Evolutionary conservation across 2,113 vertebrate species (phyloP).

Genomic region (Malaclemys terrapin): DNA sequence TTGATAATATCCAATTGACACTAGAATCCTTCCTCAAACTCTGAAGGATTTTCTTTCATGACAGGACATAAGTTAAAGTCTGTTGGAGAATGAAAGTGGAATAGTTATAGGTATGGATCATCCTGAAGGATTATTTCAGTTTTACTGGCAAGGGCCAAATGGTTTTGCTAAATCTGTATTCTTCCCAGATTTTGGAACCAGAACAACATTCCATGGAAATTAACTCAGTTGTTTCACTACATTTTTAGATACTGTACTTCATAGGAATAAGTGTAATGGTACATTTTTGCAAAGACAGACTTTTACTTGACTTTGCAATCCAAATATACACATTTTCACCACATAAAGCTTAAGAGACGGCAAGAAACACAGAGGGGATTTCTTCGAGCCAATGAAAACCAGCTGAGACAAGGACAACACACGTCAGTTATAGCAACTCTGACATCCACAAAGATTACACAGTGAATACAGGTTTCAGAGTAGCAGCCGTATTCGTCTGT

Average conservation of each 20-base stretch:
- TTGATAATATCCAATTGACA: fast-evolving
- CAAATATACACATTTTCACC: background rate
- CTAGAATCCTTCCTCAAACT: background rate
- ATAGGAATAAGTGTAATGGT: background rate
- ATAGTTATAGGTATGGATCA: background rate
- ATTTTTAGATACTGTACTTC: background rate
- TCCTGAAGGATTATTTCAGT: background rate
- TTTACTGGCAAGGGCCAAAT: background rate
- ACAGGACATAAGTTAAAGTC: background rate
- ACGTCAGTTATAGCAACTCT: background rate
- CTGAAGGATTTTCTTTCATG: background rate
- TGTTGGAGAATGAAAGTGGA: background rate
- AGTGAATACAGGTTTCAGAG: background rate
- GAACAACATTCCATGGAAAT: fast-evolving
- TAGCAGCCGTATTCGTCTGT: too few species aligned
- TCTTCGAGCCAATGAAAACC: background rate
- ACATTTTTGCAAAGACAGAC: fast-evolving
- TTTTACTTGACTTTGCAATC: background rate
- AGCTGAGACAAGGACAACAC: background rate
- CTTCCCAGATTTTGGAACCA: fast-evolving
- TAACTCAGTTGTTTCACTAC: fast-evolving
- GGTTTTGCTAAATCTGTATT: background rate
- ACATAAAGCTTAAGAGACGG: background rate
- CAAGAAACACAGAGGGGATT: background rate
- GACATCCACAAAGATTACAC: background rate